phyloP scores from a whole-genome alignment of 2,888 invertebrate genomes.

The Erebia palarica region DNA sequence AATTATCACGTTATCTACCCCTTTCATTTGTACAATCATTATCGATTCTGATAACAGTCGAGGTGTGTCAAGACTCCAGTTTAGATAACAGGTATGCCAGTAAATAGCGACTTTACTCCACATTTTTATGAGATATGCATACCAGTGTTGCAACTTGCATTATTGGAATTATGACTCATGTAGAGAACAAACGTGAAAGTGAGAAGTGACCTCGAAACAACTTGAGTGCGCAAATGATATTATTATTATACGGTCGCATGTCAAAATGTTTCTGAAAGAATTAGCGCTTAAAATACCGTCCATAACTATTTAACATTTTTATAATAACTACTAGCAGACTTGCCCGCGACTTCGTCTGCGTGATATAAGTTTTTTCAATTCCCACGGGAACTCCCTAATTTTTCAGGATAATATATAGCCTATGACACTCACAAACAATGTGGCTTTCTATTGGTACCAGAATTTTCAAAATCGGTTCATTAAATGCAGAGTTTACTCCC shows the following conservation, averaged over 20 bases:
- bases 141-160: neutral
- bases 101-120: slow-evolving; percentile 15
- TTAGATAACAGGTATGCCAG: slow-evolving; percentile 10
- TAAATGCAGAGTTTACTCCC: no score
- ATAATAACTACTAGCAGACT: no score
- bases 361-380: no score
- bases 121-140: neutral
- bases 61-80: slow-evolving; percentile 35
- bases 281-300: neutral
- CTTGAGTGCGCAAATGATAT: neutral
- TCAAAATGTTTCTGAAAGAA: neutral
- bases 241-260: neutral
- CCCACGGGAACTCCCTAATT: no score
- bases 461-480: no score
- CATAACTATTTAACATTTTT: neutral
- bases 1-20: slow-evolving; percentile 28
- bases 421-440: no score
- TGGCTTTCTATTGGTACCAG: no score
- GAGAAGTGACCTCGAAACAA: neutral
- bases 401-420: no score
- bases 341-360: no score
- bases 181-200: slow-evolving; percentile 14
- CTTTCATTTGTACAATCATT: slow-evolving; percentile 30
- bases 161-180: slow-evolving; percentile 21
- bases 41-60: slow-evolving; percentile 31